Evolutionary conservation across 2,888 invertebrate genomes (phyloP), one percentile per base, ranked within the genome.

Genomic region (Polia nebulosa): DNA sequence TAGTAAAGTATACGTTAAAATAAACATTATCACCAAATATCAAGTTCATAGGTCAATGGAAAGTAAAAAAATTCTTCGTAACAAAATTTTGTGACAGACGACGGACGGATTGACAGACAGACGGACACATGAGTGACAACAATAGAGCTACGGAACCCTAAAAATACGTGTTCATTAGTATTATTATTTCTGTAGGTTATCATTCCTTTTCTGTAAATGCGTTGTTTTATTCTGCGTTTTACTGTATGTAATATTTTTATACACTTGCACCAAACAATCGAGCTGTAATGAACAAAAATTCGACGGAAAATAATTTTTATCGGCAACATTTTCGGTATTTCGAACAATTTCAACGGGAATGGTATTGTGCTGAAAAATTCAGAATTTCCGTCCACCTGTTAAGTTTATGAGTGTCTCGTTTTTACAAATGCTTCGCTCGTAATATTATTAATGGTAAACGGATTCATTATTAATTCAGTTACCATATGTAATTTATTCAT

Each of bases 221-320:
- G 15, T 36, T 13, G 9, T 7, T 36, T 3, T 13, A 36, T 13
- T 36, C 5, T 25, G 17, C 1, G 7, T 13, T 13, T 8, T 7
- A n/a, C 25, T 15, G 9, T 20, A 22, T 20, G 7, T 1, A 29
- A 20, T 53, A 17, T 17, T 27, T 45, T 60, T 49, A 25, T 63
- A 55, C 1, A 63, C 72, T 80, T 84, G 60, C 13, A 70, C 83
- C 81, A 72, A n/a, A 69, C 56, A 34, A 62, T 57, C 41, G 27
- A 44, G 70, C 70, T 62, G 73, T 85, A 86, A 86, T 83, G 78
- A 84, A 86, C 79, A 81, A 80, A 82, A 81, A 84, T 79, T 80
- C 75, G 55, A 60, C 73, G 61, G 57, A 72, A 81, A 84, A 82
- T 76, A 79, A 83, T 82, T 85, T 85, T 82, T 83, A 80, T 81